Evolutionary conservation across 2,113 vertebrate species (phyloP).

Genomic region (Chamaetylas fuelleborni): DNA sequence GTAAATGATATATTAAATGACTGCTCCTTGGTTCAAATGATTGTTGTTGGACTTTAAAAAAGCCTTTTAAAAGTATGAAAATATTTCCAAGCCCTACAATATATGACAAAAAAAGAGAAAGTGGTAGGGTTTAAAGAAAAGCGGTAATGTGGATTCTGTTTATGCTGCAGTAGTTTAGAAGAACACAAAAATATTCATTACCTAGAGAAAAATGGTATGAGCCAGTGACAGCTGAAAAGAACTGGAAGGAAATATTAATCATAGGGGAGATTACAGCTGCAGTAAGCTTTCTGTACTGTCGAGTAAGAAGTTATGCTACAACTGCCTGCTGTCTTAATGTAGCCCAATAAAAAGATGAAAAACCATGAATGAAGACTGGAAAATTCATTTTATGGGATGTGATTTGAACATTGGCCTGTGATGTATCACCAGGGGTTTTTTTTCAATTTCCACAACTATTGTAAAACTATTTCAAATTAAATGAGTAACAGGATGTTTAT

Average conservation of each 20-base stretch:
- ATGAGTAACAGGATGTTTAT: background rate
- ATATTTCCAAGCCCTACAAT: background rate
- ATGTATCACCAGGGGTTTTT: fast-evolving
- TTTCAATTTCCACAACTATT: background rate
- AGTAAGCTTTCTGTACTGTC: background rate
- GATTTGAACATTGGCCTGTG: background rate
- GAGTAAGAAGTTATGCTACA: background rate
- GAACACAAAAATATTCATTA: background rate
- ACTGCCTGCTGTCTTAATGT: background rate
- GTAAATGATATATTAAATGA: background rate
- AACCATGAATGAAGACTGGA: background rate
- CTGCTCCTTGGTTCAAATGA: background rate
- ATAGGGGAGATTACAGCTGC: background rate
- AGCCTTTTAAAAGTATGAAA: background rate
- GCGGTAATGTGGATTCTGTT: background rate
- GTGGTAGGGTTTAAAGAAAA: background rate
- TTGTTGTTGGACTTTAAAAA: background rate
- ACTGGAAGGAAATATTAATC: background rate
- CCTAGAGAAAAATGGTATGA: background rate
- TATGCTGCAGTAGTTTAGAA: background rate
- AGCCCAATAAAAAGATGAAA: background rate
- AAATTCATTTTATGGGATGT: background rate
- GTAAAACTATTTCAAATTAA: background rate
- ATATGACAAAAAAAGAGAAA: background rate
- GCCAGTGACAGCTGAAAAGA: background rate